phyloP scores from a whole-genome alignment of 2,888 invertebrate species.

The Parnassius orleans region DNA sequence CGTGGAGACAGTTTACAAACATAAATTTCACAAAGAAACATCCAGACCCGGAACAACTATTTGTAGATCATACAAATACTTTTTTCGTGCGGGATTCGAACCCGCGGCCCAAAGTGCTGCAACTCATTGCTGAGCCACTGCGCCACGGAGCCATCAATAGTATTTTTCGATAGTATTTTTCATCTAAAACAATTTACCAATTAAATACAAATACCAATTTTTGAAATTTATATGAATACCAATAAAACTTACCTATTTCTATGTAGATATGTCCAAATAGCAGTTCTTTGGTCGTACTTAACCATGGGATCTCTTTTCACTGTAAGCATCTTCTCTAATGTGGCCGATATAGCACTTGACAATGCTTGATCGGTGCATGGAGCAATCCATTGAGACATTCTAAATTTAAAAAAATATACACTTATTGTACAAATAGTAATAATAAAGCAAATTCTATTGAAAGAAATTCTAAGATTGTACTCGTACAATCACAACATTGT shows the following conservation, averaged over 20 bases:
- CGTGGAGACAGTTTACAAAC: too few species aligned
- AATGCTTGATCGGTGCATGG: constrained; percentile 83
- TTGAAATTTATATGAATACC: neutral
- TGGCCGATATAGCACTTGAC: constrained; percentile 93
- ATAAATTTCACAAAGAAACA: too few species aligned
- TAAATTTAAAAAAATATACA: constrained; percentile 38
- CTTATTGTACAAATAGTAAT: neutral
- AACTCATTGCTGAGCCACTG: too few species aligned
- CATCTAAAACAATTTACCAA: too few species aligned
- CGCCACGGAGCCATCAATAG: too few species aligned
- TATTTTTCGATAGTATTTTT: too few species aligned
- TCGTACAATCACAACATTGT: too few species aligned
- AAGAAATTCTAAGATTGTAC: too few species aligned
- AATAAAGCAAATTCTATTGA: neutral
- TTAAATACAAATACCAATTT: neutral
- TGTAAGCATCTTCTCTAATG: constrained; percentile 94
- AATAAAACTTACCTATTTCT: constrained; percentile 75
- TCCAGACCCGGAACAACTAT: too few species aligned
- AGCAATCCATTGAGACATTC: constrained; percentile 83
- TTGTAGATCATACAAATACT: too few species aligned
- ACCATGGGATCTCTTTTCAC: constrained; percentile 92
- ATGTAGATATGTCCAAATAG: constrained; percentile 98
- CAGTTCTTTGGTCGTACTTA: constrained; percentile 93
- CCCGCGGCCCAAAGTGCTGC: too few species aligned
- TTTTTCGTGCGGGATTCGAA: too few species aligned